Evolutionary conservation across 2,888 invertebrate genomes (phyloP).

Genomic region (Achlya flavicornis): DNA sequence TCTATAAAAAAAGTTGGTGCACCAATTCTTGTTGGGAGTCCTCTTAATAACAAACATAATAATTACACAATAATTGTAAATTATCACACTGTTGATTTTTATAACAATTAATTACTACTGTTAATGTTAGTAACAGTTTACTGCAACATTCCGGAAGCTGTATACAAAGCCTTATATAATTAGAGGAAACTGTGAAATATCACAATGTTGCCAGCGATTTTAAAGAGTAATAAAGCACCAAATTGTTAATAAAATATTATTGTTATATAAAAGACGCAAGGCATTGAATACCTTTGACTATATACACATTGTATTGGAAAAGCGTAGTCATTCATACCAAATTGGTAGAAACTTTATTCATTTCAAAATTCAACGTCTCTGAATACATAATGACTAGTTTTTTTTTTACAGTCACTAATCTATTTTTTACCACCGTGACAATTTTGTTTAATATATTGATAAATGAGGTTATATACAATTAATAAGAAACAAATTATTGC

Average conservation of each 20-base stretch:
- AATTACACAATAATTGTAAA: constrained; percentile 15
- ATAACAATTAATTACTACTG: constrained; percentile 49
- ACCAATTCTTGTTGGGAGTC: constrained; percentile 42
- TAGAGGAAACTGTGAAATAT: constrained; percentile 66
- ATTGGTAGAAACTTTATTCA: constrained; percentile 30
- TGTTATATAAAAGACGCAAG: constrained; percentile 36
- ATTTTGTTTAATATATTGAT: constrained; percentile 79
- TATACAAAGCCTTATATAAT: constrained; percentile 80
- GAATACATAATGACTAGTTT: constrained; percentile 71
- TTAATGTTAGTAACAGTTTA: constrained; percentile 79
- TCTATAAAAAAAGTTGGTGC: constrained; percentile 50
- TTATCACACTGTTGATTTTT: constrained; percentile 27
- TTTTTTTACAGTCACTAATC: constrained; percentile 33
- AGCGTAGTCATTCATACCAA: constrained; percentile 29
- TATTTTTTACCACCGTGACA: constrained; percentile 61
- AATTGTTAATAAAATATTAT: constrained; percentile 69
- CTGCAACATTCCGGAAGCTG: constrained; percentile 83
- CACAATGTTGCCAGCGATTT: constrained; percentile 72
- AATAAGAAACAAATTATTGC: constrained; percentile 78
- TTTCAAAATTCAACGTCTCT: constrained; percentile 34
- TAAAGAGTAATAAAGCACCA: constrained; percentile 68
- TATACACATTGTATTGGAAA: constrained; percentile 62
- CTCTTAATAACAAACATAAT: constrained; percentile 15
- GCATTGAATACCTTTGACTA: constrained; percentile 53
- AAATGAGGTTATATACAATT: constrained; percentile 80